These are phyloP conservation scores for Drosophila neonasuta DNA, from an alignment of 2,888 invertebrate genomes.

Conservation along the genomic window DNA sequence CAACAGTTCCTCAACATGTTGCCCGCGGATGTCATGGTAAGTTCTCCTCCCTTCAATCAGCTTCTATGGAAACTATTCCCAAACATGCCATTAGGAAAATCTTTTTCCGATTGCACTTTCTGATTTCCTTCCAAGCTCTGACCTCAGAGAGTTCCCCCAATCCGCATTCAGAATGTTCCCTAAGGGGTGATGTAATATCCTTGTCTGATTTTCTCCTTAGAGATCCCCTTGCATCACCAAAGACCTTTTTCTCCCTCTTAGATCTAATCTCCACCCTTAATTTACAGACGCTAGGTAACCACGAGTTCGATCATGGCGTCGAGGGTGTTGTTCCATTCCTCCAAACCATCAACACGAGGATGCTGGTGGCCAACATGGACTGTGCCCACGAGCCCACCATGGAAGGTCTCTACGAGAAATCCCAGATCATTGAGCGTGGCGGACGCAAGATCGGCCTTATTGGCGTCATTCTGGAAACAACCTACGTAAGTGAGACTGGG, in stretches of 20 bases:
- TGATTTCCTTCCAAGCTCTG: too few relatives aligned
- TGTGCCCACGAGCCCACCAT: constrained; percentile 86
- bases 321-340: constrained; percentile 89
- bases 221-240: too few relatives aligned
- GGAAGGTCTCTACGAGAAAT: constrained; percentile 85
- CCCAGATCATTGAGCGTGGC: constrained; percentile 85
- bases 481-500: constrained; percentile 67
- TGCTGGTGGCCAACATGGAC: constrained; percentile 90
- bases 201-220: too few relatives aligned
- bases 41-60: not conserved
- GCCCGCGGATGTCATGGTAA: constrained; percentile 89
- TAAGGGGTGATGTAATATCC: too few relatives aligned
- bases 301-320: constrained; percentile 92
- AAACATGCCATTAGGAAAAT: too few relatives aligned
- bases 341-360: constrained; percentile 84
- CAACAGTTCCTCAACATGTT: constrained; percentile 89
- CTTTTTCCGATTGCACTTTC: too few relatives aligned
- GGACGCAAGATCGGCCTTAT: constrained; percentile 89
- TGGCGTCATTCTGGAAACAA: constrained; percentile 88
- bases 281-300: constrained; percentile 90
- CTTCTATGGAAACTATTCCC: too few relatives aligned
- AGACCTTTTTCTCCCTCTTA: too few relatives aligned
- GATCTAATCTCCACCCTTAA: not conserved
- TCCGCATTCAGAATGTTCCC: too few relatives aligned
- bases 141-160: too few relatives aligned